Evolutionary conservation across 2,113 vertebrate species (phyloP), one percentile per base, ranked within the genome.

Genomic region (Zosterops borbonicus): DNA sequence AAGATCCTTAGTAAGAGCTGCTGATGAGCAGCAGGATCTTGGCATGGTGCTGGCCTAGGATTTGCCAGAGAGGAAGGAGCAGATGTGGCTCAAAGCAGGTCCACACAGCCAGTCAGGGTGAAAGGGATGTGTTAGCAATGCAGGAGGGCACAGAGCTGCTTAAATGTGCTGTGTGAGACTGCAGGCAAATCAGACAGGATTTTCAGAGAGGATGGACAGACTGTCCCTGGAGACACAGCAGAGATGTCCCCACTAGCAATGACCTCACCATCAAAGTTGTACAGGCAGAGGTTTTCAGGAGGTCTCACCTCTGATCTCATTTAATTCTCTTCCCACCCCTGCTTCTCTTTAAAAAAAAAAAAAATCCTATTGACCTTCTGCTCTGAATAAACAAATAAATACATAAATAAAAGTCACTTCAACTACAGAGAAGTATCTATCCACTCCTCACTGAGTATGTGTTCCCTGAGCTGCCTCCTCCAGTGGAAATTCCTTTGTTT

Each of bases 401-500:
- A 15, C 47, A 42, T 74, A 80, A 91, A 65, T 53, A 62, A 56
- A 84, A 88, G 33, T 74, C 24, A 28, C 82, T 67, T 88, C 27
- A 55, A 1, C 50, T 77, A 37, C 70, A 88, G 23, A 47, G 64
- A 55, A 77, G n/a, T 56, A 39, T 47, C 44, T 44, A 3, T 59
- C 47, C 3, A 1, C 68, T 88, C 44, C 74, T 80, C 60, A 59
- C 0, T 63, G 81, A 53, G 11, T 20, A 2, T 8, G 17, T 70
- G 55, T 35, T 93, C 77, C 74, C 79, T 23, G 44, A 86, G 59
- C 73, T 90, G 71, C 50, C 39, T 83, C n/a, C 85, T 92, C 52
- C 63, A 60, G 87, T 44, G 52, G 68, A 81, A 67, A 74, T 90
- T n/a, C 50, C 91, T 92, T 96, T 95, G 89, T 94, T 88, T 70